A percentile compares a stretch with the other conserved stretches of the same genome.
These are phyloP conservation scores for Peucedramus taeniatus DNA, from an alignment of 2,113 vertebrate species.

Conservation along the genomic window DNA sequence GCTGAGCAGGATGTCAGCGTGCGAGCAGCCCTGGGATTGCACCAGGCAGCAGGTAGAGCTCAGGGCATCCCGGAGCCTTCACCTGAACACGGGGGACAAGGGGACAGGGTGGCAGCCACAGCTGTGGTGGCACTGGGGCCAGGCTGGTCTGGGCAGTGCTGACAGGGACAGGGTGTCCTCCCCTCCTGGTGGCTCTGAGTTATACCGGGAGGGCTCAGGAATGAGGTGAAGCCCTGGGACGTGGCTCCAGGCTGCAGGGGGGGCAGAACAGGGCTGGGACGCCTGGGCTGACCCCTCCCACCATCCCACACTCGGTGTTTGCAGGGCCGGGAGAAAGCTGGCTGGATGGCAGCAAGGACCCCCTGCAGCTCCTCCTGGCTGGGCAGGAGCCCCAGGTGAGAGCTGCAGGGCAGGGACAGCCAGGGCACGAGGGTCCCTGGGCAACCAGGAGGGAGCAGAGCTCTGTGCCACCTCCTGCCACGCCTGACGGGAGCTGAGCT, in stretches of 20 bases:
- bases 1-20: background rate
- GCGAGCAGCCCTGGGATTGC: background rate
- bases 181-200: background rate
- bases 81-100: rapidly evolving
- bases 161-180: background rate
- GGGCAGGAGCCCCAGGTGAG: slow-evolving; percentile 20
- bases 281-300: rapidly evolving
- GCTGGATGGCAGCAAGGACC: background rate
- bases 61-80: background rate
- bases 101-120: background rate
- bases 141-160: background rate
- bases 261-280: background rate
- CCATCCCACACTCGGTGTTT: background rate
- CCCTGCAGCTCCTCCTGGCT: background rate
- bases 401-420: background rate
- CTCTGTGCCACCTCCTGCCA: background rate
- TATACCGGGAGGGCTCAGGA: rapidly evolving
- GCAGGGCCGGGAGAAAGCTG: background rate
- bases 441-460: background rate
- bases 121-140: background rate
- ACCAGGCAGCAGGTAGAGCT: slow-evolving; percentile 7
- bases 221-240: background rate
- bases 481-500: rapidly evolving
- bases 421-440: rapidly evolving
- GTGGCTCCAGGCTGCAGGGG: rapidly evolving